Percentiles rank a stretch among this genome's conserved stretches.
Conservation (phyloP, 2,113 vertebrate species). For the Patagioenas fasciata region DNA sequence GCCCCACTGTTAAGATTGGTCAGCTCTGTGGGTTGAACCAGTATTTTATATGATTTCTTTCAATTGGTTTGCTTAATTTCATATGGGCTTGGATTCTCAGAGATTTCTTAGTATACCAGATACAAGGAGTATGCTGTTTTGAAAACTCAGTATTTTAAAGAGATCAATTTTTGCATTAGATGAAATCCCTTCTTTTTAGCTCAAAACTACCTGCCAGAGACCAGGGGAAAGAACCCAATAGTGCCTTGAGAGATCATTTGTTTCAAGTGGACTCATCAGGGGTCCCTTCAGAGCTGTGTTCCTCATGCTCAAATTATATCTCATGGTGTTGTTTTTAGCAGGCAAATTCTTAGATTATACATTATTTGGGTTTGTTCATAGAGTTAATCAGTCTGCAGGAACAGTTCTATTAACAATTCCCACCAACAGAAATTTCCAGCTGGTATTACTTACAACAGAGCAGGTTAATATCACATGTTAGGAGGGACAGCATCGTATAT, state of each 20-base stretch:
- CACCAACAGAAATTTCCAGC: neutral
- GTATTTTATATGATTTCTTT: neutral
- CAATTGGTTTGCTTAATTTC: neutral
- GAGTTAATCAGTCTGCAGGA: constrained; percentile 13
- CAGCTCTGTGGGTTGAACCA: neutral
- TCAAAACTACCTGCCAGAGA: neutral
- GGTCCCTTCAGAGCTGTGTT: constrained; percentile 17
- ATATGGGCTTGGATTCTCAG: neutral
- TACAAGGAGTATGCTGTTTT: neutral
- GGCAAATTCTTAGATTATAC: constrained; percentile 15
- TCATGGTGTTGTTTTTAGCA: neutral
- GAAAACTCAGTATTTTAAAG: neutral
- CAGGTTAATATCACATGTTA: neutral
- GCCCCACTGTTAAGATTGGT: neutral
- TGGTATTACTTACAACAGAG: constrained; percentile 12
- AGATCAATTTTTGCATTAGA: neutral
- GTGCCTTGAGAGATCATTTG: neutral
- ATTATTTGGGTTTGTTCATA: constrained; percentile 7
- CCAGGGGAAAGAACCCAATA: neutral
- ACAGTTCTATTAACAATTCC: neutral
- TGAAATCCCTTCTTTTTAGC: neutral
- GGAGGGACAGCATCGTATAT: neutral
- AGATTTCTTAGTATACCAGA: neutral
- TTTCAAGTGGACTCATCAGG: constrained; percentile 26
- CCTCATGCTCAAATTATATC: neutral